Evolutionary conservation across 2,797 vertebrate species (phyloP).

Genomic region (Gallinago nigripennis): DNA sequence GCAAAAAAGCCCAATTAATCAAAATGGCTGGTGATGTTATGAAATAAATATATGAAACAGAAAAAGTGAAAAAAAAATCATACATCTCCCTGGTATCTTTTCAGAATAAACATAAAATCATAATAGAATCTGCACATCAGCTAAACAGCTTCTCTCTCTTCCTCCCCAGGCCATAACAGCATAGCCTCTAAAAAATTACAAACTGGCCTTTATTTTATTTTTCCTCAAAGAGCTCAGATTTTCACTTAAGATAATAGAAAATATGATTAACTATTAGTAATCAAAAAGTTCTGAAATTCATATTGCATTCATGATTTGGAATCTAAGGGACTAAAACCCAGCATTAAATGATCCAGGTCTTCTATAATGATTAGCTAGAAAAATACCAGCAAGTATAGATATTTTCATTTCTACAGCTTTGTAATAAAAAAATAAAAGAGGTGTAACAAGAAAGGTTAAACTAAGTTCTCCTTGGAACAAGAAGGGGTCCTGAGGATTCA

Average conservation of each 20-base stretch:
- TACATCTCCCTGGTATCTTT: neutral
- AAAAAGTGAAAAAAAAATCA: neutral
- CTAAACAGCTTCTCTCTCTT: neutral
- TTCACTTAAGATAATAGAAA: neutral
- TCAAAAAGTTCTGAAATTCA: neutral
- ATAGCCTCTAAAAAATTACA: neutral
- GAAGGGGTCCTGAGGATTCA: neutral
- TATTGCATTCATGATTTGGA: neutral
- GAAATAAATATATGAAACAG: neutral
- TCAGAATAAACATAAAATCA: neutral
- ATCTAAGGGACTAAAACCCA: neutral
- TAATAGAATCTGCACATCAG: neutral
- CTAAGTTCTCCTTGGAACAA: neutral
- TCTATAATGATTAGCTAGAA: neutral
- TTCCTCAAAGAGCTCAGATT: neutral
- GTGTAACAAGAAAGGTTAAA: neutral
- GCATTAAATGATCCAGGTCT: neutral
- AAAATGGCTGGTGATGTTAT: neutral
- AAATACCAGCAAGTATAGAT: neutral
- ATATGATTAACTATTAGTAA: neutral
- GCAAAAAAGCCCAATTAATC: neutral
- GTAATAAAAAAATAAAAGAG: neutral
- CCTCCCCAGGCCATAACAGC: accelerated
- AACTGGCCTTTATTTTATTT: neutral
- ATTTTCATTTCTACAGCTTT: neutral